phyloP scores from a whole-genome alignment of 2,888 invertebrate species.

The Pyrrhosoma nymphula region DNA sequence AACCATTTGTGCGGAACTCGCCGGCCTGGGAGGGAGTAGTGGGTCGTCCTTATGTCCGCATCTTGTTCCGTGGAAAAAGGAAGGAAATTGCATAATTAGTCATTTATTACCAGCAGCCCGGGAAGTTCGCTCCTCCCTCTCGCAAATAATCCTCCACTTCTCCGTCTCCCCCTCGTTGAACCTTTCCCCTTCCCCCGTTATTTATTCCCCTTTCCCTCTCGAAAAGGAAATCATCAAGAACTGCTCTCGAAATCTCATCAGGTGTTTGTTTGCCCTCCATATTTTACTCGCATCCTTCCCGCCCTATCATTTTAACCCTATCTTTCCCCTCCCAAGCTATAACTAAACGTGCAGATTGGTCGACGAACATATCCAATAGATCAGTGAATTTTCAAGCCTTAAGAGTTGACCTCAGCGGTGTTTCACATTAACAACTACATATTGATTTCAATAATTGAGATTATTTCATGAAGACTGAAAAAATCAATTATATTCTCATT shows the following conservation, averaged over 20 bases:
- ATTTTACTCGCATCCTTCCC: not conserved
- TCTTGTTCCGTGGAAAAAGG: not conserved
- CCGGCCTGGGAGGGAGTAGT: not conserved
- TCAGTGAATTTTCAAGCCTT: too few species aligned
- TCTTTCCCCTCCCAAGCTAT: too few species aligned
- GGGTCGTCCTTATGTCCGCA: not conserved
- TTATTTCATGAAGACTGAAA: too few species aligned
- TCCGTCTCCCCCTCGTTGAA: not conserved
- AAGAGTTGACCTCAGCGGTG: too few species aligned
- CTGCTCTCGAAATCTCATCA: conserved; percentile 29
- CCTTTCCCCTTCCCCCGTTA: too few species aligned
- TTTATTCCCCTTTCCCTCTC: not conserved
- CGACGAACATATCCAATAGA: too few species aligned
- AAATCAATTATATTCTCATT: too few species aligned
- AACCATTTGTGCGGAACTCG: not conserved
- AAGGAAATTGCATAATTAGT: not conserved
- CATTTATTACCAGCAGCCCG: not conserved
- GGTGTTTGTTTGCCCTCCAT: conserved; percentile 20
- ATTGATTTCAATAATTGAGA: too few species aligned
- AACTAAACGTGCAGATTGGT: too few species aligned
- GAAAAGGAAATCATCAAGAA: not conserved
- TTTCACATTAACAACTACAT: too few species aligned
- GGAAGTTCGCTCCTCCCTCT: not conserved
- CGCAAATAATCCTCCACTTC: not conserved
- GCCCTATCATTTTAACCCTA: not conserved